phyloP scores from a whole-genome alignment of 2,797 vertebrate genomes.

The Lemur catta region DNA sequence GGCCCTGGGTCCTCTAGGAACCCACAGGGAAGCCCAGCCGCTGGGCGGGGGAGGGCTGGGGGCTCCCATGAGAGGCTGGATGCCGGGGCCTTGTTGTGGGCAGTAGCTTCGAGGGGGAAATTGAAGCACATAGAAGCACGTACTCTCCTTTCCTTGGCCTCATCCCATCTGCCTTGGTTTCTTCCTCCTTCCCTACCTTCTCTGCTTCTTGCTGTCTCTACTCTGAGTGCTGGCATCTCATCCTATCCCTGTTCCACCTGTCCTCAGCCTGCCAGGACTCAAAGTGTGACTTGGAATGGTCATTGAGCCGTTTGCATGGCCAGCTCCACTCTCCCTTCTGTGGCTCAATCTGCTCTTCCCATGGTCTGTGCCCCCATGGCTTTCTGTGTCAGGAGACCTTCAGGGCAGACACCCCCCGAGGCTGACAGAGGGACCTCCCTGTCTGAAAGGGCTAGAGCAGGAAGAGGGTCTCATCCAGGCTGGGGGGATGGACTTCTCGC shows the following conservation, averaged over 20 bases:
- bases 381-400: not conserved
- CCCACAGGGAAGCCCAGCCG: not conserved
- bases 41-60: not conserved
- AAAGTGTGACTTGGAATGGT: not conserved
- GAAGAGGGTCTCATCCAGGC: not conserved
- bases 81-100: too few species aligned
- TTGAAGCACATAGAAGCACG: not conserved
- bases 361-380: not conserved
- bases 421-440: not conserved
- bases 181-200: not conserved
- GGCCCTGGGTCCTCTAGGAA: not conserved
- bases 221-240: not conserved
- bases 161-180: not conserved
- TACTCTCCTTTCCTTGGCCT: not conserved
- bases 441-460: not conserved
- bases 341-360: not conserved
- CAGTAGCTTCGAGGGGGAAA: not conserved
- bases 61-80: not conserved
- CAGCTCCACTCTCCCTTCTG: not conserved
- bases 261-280: not conserved
- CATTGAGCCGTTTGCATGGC: not conserved
- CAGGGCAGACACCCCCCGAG: not conserved
- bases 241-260: not conserved
- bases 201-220: not conserved
- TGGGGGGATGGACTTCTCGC: not conserved